A percentile compares a stretch with the other conserved stretches of the same genome.
Evolutionary conservation across 2,113 vertebrate genomes (phyloP).

Genomic region (Damaliscus lunatus): DNA sequence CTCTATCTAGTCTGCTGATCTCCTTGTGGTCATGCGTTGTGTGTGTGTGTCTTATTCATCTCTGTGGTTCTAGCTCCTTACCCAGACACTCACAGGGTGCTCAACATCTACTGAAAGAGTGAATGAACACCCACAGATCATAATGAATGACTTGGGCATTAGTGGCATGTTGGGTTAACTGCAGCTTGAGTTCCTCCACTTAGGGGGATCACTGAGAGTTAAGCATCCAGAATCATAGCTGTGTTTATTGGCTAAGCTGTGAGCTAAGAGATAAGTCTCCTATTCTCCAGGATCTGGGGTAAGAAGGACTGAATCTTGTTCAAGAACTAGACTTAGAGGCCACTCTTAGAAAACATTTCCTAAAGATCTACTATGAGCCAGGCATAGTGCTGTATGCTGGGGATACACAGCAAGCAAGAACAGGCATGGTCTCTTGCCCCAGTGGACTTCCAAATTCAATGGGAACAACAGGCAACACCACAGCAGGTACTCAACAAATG

Average conservation of each 20-base stretch:
- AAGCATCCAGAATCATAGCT: neutral
- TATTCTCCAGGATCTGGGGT: neutral
- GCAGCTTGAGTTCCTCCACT: neutral
- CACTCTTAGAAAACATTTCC: constrained; percentile 21
- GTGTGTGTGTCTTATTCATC: neutral
- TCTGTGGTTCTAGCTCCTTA: neutral
- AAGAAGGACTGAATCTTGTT: constrained; percentile 3
- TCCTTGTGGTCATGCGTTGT: neutral
- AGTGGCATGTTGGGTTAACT: neutral
- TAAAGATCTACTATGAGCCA: neutral
- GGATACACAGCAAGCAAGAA: neutral
- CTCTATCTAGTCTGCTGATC: neutral
- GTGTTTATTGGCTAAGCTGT: neutral
- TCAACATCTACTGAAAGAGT: neutral
- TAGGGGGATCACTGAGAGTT: neutral
- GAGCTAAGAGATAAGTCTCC: neutral
- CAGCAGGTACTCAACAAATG: neutral
- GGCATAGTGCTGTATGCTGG: neutral
- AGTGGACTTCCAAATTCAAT: neutral
- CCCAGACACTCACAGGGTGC: neutral
- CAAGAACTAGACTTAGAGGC: neutral
- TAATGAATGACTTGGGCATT: neutral
- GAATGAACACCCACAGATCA: neutral
- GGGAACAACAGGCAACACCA: neutral
- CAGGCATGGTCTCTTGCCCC: neutral